Conservation (phyloP, 2,113 vertebrate species). For the Albula glossodonta region DNA sequence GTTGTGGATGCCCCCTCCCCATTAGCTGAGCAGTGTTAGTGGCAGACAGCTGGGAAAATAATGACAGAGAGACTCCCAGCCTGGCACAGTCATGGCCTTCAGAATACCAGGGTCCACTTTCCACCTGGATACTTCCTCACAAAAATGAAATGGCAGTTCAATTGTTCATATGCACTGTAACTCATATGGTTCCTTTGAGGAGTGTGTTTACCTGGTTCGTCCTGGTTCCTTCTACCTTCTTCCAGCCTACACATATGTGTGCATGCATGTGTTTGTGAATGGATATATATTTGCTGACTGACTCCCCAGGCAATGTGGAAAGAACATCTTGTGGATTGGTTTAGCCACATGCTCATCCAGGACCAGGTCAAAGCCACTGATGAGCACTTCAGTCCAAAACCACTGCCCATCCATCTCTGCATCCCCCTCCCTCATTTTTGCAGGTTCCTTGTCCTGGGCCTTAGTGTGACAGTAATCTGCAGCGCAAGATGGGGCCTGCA, state of each 20-base stretch:
- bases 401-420: too few relatives aligned
- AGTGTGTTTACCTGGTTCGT: too few relatives aligned
- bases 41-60: slow-evolving; percentile 16
- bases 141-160: too few relatives aligned
- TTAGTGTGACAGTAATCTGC: slow-evolving; percentile 21
- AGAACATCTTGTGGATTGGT: too few relatives aligned
- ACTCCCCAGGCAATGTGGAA: too few relatives aligned
- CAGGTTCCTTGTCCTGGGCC: slow-evolving; percentile 67
- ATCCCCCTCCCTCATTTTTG: slow-evolving; percentile 62
- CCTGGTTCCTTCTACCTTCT: too few relatives aligned
- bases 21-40: not conserved
- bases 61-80: not conserved
- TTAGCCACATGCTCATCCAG: too few relatives aligned
- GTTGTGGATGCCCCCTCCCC: not conserved
- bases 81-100: not conserved
- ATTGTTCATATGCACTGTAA: too few relatives aligned
- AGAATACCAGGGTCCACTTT: not conserved
- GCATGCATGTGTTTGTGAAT: too few relatives aligned
- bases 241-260: too few relatives aligned
- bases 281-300: too few relatives aligned
- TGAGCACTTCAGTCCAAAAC: not conserved
- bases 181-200: too few relatives aligned
- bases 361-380: not conserved
- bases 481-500: slow-evolving; percentile 61
- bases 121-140: not conserved